Percentiles rank a stretch among this genome's conserved stretches.
These are phyloP conservation scores for Pituophis catenifer DNA, from an alignment of 2,113 vertebrate species.

Conservation along the genomic window DNA sequence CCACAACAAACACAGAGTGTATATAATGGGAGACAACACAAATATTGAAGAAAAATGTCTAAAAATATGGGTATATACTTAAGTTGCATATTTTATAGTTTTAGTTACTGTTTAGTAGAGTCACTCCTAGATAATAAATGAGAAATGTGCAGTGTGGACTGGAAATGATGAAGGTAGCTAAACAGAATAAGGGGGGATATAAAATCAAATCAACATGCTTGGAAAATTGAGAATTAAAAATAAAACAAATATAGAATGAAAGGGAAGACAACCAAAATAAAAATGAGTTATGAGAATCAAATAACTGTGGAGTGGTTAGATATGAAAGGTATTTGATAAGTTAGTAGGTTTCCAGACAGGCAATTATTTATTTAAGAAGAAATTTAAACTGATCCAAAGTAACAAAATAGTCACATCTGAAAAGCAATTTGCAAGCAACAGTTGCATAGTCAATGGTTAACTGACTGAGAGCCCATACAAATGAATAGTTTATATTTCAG, in stretches of 20 bases:
- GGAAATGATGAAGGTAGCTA: not conserved
- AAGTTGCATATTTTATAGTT: not conserved
- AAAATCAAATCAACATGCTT: not conserved
- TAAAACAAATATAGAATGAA: fast-evolving
- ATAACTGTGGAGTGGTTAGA: slow-evolving; percentile 38
- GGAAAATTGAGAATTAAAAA: slow-evolving; percentile 4
- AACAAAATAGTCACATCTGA: slow-evolving; percentile 43
- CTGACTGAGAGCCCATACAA: slow-evolving; percentile 20
- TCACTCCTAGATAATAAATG: not conserved
- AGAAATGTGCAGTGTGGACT: not conserved
- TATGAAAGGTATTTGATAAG: slow-evolving; percentile 14
- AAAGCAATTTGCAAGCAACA: slow-evolving; percentile 29
- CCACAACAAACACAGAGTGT: not conserved
- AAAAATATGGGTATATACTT: not conserved
- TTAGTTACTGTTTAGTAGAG: not conserved
- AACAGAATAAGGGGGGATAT: slow-evolving; percentile 5
- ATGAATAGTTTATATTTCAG: slow-evolving; percentile 5
- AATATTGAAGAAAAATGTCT: not conserved
- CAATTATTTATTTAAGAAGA: slow-evolving; percentile 39
- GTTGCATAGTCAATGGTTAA: not conserved
- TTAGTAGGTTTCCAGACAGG: slow-evolving; percentile 37
- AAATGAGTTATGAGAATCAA: slow-evolving; percentile 11
- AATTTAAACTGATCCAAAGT: slow-evolving; percentile 44
- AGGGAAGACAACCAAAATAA: slow-evolving; percentile 26
- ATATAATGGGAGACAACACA: not conserved